Conservation (phyloP, 2,797 vertebrate species). For the Bradypodion ventrale region DNA sequence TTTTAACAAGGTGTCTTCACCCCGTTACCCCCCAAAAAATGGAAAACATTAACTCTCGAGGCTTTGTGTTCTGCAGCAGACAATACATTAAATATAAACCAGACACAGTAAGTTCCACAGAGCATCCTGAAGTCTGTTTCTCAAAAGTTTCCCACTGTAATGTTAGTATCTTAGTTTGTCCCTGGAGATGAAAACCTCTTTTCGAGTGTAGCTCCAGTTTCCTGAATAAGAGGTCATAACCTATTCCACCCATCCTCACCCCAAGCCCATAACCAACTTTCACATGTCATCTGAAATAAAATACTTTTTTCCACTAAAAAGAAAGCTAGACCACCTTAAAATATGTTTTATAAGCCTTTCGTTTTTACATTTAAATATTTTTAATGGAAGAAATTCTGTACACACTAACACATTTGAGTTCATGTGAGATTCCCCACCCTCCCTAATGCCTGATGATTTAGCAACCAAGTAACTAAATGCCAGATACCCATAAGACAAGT, state of each 20-base stretch:
- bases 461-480: background rate
- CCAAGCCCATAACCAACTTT: background rate
- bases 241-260: constrained; percentile 20
- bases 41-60: constrained; percentile 34
- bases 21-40: constrained; percentile 28
- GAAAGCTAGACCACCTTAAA: background rate
- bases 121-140: constrained; percentile 52
- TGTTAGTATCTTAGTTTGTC: constrained; percentile 40
- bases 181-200: constrained; percentile 39
- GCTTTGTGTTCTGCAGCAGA: constrained; percentile 69
- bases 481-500: background rate
- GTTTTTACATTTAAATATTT: constrained; percentile 13
- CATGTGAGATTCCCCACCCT: background rate
- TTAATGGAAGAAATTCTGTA: background rate
- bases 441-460: constrained; percentile 18
- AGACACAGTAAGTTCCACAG: constrained; percentile 71
- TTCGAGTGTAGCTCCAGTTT: constrained; percentile 37
- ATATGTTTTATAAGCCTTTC: constrained; percentile 10
- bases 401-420: background rate
- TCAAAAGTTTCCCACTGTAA: constrained; percentile 35
- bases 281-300: constrained; percentile 33
- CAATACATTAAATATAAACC: constrained; percentile 81
- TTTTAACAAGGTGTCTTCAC: constrained; percentile 79
- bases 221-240: constrained; percentile 44
- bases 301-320: constrained; percentile 7